phyloP scores from a whole-genome alignment of 2,113 vertebrate genomes.

The Vombatus ursinus region DNA sequence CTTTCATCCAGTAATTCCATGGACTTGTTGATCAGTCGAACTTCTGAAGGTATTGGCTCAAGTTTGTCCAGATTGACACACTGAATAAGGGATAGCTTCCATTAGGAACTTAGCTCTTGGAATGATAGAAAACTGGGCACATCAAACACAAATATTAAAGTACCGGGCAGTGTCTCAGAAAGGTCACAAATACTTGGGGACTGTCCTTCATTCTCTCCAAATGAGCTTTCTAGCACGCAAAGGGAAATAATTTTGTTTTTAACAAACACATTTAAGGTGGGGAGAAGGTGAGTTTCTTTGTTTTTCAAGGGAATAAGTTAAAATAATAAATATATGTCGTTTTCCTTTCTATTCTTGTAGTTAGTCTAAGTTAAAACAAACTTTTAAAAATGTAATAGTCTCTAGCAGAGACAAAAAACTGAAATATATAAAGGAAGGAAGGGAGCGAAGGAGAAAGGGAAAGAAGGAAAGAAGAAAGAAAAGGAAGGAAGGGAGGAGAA shows the following conservation, averaged over 20 bases:
- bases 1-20: conserved; percentile 93
- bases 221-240: background rate
- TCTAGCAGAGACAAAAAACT: background rate
- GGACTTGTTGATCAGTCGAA: conserved; percentile 90
- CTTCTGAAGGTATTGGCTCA: conserved; percentile 92
- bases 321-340: conserved; percentile 14
- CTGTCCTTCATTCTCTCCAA: background rate
- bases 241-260: background rate
- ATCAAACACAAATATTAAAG: background rate
- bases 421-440: background rate
- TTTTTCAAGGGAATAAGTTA: background rate
- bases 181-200: background rate
- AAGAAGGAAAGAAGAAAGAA: no score
- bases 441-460: no score
- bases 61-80: conserved; percentile 97
- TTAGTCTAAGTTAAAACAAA: conserved; percentile 21
- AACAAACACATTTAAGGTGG: conserved; percentile 3
- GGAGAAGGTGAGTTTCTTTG: background rate
- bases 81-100: conserved; percentile 75
- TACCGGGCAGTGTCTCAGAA: rapidly evolving
- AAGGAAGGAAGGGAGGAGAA: no score
- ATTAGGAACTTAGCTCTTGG: background rate
- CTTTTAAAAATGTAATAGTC: background rate
- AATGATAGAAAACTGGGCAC: background rate
- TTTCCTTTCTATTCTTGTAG: conserved; percentile 31